Evolutionary conservation across 2,113 vertebrate genomes (phyloP).

Genomic region (Ceratotherium simum): DNA sequence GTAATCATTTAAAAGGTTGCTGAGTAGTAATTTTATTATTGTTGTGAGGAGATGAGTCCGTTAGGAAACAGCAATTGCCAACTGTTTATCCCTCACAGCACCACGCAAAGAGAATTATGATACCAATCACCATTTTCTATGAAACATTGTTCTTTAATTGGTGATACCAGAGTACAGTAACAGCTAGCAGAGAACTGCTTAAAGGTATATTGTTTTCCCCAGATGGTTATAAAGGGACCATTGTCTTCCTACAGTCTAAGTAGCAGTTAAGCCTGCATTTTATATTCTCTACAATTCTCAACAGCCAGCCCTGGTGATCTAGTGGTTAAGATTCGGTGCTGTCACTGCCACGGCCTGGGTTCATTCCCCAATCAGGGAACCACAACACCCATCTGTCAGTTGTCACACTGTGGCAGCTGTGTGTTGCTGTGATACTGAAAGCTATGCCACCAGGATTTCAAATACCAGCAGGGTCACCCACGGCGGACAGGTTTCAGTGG

Average conservation of each 20-base stretch:
- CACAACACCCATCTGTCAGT: too few species aligned
- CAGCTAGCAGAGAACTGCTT: neutral
- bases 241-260: neutral
- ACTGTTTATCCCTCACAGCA: neutral
- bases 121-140: constrained; percentile 47
- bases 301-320: too few species aligned
- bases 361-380: too few species aligned
- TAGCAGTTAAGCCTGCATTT: neutral
- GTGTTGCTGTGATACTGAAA: too few species aligned
- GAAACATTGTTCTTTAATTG: constrained; percentile 63
- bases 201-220: neutral
- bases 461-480: too few species aligned
- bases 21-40: constrained; percentile 75
- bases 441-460: too few species aligned
- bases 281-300: neutral
- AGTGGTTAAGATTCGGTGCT: too few species aligned
- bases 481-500: too few species aligned
- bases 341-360: too few species aligned
- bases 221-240: constrained; percentile 4
- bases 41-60: constrained; percentile 55
- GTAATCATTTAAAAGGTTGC: constrained; percentile 64
- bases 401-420: too few species aligned
- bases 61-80: constrained; percentile 57
- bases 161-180: constrained; percentile 28
- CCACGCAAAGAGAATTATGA: constrained; percentile 49